Evolutionary conservation across 2,888 invertebrate species (phyloP), one percentile per base, ranked within the genome.

Genomic region (Scaptomyza parva): DNA sequence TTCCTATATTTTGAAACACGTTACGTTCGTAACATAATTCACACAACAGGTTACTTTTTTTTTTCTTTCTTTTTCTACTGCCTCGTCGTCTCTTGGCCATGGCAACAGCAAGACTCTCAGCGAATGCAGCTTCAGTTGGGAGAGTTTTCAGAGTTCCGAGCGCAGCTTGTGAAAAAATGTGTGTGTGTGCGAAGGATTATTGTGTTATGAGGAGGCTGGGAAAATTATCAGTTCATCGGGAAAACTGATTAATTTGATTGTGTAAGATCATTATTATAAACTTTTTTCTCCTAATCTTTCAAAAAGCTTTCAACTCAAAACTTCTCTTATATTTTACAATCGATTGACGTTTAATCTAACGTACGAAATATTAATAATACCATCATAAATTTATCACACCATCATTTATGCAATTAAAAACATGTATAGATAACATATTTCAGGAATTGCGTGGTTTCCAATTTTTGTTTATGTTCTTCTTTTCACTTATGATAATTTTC

Each of bases 1-100:
- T 90, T 90, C 90, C 90, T 90, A 90, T 89, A 89, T 90, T 90
- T 90, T 89, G 89, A 90, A 90, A 90, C 89, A 89, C 87, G 90
- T 90, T 90, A 90, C 89, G 90, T 88, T 89, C 88, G 90, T 90
- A 90, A 90, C 89, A 89, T 88, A 90, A 89, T 90, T 89, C 90
- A 88, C 89, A 89, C 88, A 86, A 86, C 86, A 86, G 88, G 86
- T 84, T 87, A 87, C 84, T 53, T 26, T 26, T 51, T 30, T 51
- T 53, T 39, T 6, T 26, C 8, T 8, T 28, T 9, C 28, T 28
- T 11, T 11, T 7, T 22, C 9, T 2, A 14, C 9, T 12, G 9
- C 17, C 2, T 28, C 17, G n/a, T 22, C 37, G 24, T 30, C 58
- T 44, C 14, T n/a, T n/a, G 35, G 35, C 35, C 14, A 37, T 37